Base-by-base conservation (phyloP, 2,888 invertebrate genomes). In the Pimpla rufipes region DNA sequence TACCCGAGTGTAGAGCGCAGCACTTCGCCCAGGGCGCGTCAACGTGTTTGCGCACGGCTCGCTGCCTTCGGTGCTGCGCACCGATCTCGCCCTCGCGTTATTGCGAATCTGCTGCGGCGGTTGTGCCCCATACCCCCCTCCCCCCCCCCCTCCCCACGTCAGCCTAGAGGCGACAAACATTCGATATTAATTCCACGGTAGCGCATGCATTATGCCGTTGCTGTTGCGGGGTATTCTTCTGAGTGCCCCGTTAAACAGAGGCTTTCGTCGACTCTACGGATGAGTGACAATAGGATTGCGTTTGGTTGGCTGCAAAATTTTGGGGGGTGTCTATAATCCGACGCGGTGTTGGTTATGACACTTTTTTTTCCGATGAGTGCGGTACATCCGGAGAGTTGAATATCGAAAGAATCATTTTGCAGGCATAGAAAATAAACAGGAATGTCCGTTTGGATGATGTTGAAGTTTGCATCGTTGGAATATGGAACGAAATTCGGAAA, bases 41-140 rank as follows among this genome's bases (percentile, higher is more conserved):
- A 47, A 74, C 47, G 62, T 62, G 29, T 74, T 62, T 59, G 71
- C n/a, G n/a, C 29, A 16, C 42, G 45, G 62, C 11, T 62, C 62
- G 37, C 62, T 62, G 62, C 62, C 62, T 66, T 45, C 23, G 45
- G 18, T 37, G 18, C 18, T 5, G 29, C 23, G 42, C 62, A 16
- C 11, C 37, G 37, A 16, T 55, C 23, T 42, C n/a, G 2, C 29
- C 29, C 29, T 3, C 23, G 21, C 45, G 35, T 73, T 45, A 59
- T 73, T 73, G 71, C 71, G 11, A 73, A 35, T 45, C 59, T 11
- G 59, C 35, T 16, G 10, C 16, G 57, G 29, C 13, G n/a, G 2
- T 57, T 13, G 21, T 55, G 21, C 2, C n/a, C 13, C 42, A 8
- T 2, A 11, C 42, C 42, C 42, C 42, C 42, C 7, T 7, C 42